phyloP scores from a whole-genome alignment of 2,797 vertebrate genomes.

The Macroramphosus scolopax region DNA sequence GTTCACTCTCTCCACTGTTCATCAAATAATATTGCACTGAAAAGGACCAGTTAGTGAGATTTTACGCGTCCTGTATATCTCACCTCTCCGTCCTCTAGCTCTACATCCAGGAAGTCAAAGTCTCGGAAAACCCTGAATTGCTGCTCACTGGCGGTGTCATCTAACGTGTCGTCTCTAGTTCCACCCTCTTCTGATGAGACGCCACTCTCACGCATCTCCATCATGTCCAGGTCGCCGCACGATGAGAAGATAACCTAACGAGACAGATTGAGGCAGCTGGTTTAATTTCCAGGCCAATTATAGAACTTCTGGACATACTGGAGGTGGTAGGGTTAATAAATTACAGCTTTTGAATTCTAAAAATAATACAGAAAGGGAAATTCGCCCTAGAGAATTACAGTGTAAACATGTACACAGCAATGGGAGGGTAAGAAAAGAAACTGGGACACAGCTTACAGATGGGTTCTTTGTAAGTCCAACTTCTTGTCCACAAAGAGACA shows the following conservation, averaged over 20 bases:
- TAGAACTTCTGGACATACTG: too few relatives aligned
- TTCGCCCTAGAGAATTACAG: too few relatives aligned
- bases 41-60: too few relatives aligned
- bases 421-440: neutral
- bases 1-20: neutral
- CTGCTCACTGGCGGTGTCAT: conserved; percentile 96
- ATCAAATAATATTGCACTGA: neutral
- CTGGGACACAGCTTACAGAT: conserved; percentile 83
- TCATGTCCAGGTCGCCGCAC: conserved; percentile 96
- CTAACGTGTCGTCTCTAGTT: conserved; percentile 89
- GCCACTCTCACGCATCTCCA: conserved; percentile 93
- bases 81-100: conserved; percentile 98
- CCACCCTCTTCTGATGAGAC: conserved; percentile 94
- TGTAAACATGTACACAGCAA: too few relatives aligned
- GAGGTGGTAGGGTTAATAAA: too few relatives aligned
- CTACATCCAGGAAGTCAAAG: conserved; percentile 98
- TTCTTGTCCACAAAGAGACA: conserved; percentile 96
- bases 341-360: neutral
- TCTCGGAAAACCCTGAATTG: conserved; percentile 98
- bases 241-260: conserved; percentile 97
- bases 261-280: too few relatives aligned
- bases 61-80: conserved; percentile 9
- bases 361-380: too few relatives aligned
- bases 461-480: conserved; percentile 98
- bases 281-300: too few relatives aligned